Evolutionary conservation across 2,113 vertebrate genomes (phyloP), one percentile per base, ranked within the genome.

Genomic region (Sminthopsis crassicaudata): DNA sequence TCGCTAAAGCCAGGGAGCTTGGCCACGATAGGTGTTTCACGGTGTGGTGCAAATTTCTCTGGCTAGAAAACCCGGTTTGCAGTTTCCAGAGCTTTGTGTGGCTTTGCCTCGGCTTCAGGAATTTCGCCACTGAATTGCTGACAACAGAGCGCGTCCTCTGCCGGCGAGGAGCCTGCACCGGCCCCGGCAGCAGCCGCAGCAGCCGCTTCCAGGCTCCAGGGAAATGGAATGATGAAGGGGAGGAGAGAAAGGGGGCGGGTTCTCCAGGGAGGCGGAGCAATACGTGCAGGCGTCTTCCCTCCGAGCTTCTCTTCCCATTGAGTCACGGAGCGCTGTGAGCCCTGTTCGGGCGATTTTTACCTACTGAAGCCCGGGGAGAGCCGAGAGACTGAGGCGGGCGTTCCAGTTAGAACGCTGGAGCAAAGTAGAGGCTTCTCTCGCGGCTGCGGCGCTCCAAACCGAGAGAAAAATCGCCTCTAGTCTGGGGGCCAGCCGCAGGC

Each of bases 311-410:
- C 96, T 94, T 89, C 95, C 97, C 91, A 95, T 92, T 93, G 93
- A 97, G 95, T 95, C 93, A 90, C 94, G 96, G 97, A 97, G 97
- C 96, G 97, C 95, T 92, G 95, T 95, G 94, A 96, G 96, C 96
- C 89, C 93, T 50, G 94, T 90, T 94, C 94, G 53, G 97, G 97
- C 96, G 97, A 94, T 91, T 93, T 55, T 67, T 95, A 92, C 94
- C 57, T 67, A 4, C 54, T 90, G 95, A 88, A 50, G 96, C 94
- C 92, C 22, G 92, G 76, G 90, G 94, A 89, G 52, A 55, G 94
- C 55, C 55, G 51, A 42, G 57, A 92, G 92, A 53, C 94, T 94
- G 6, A 89, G 92, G 96, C 84, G 48, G 94, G 60, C 92, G 97
- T 91, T 93, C 90, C 89, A 88, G 42, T 94, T 76, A 89, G 96